phyloP scores from a whole-genome alignment of 2,113 vertebrate species.

The Proteles cristata region DNA sequence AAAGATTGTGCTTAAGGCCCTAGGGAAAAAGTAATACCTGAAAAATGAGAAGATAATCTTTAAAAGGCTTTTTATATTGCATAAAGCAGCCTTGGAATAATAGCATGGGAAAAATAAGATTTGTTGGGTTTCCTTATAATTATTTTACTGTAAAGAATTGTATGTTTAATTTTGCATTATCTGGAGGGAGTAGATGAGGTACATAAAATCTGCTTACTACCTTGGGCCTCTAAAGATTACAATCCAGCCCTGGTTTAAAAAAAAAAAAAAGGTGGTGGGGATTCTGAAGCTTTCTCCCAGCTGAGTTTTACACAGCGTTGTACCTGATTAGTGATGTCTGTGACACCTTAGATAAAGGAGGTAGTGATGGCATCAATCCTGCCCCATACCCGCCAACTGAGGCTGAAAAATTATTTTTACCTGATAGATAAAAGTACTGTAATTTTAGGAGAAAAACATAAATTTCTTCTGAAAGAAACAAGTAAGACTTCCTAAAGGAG shows the following conservation, averaged over 20 bases:
- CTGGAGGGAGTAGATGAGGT: background rate
- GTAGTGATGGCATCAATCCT: background rate
- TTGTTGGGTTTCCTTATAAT: background rate
- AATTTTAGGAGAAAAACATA: constrained; percentile 22
- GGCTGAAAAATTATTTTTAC: background rate
- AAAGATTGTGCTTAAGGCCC: background rate
- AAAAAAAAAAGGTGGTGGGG: background rate
- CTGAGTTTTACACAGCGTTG: background rate
- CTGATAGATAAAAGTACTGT: background rate
- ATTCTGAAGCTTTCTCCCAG: background rate
- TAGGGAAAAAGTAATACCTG: background rate
- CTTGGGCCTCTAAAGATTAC: background rate
- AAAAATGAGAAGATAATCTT: background rate
- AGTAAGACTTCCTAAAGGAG: background rate
- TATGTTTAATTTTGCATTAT: constrained; percentile 7
- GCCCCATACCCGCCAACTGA: background rate
- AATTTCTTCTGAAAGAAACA: background rate
- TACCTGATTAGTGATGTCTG: background rate
- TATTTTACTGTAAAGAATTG: background rate
- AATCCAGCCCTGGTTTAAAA: background rate
- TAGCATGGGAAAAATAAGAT: background rate
- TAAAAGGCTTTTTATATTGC: background rate
- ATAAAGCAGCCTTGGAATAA: background rate
- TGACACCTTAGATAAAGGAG: background rate
- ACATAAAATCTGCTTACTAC: background rate